Percentiles rank a stretch among this genome's conserved stretches.
These are phyloP conservation scores for Ameiurus melas DNA, from an alignment of 2,113 vertebrate genomes.

Conservation along the genomic window DNA sequence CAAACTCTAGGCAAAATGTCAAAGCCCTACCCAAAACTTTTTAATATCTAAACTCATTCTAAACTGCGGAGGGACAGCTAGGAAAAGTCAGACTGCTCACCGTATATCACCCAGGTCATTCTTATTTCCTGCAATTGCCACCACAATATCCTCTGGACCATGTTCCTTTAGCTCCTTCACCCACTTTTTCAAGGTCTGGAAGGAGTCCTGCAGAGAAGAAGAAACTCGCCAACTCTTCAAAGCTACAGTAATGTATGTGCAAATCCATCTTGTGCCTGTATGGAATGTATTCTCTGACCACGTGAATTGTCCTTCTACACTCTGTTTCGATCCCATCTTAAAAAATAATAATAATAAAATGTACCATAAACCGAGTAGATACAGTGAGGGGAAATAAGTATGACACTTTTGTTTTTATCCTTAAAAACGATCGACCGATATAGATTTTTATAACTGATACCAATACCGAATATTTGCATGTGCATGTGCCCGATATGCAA, in stretches of 20 bases:
- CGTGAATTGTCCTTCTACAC: too few relatives aligned
- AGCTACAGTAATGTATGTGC: background rate
- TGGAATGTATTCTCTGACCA: background rate
- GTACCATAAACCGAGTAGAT: background rate
- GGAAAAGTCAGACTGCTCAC: constrained; percentile 64
- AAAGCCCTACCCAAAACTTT: background rate
- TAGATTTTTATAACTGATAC: too few relatives aligned
- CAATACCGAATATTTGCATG: too few relatives aligned
- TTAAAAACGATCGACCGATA: too few relatives aligned
- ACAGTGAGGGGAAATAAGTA: background rate
- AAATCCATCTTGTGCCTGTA: background rate
- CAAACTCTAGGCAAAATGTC: background rate
- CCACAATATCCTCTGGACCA: constrained; percentile 95
- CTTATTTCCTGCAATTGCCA: constrained; percentile 98
- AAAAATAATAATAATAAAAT: too few relatives aligned
- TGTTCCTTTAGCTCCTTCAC: constrained; percentile 97
- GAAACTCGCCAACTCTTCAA: background rate
- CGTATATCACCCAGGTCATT: constrained; percentile 97
- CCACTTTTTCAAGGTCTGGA: constrained; percentile 98
- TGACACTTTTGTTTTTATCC: too few relatives aligned
- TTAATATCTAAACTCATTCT: background rate
- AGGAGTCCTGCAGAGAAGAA: constrained; percentile 83
- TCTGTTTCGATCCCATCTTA: too few relatives aligned
- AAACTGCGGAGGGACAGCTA: background rate
- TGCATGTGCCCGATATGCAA: too few relatives aligned